Conservation (phyloP, 2,113 vertebrate genomes). For the Tamias sibiricus region DNA sequence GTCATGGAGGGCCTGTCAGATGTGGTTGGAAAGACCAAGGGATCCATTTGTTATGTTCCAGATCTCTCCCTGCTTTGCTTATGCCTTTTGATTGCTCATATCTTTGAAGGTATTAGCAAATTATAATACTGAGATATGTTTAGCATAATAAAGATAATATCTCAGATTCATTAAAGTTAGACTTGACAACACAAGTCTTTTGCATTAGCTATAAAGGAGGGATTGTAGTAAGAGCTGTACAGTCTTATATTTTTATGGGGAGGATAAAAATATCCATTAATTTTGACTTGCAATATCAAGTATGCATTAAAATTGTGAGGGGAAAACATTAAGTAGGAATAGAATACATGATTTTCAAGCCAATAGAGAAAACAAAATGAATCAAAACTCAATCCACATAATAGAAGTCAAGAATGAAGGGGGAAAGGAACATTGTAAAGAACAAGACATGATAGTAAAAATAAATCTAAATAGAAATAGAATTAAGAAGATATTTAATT, state of each 20-base stretch:
- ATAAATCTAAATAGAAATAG: background rate
- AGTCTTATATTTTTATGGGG: too few species aligned
- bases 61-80: background rate
- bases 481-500: background rate
- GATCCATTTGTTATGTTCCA: background rate
- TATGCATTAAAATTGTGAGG: background rate
- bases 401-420: background rate
- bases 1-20: background rate
- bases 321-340: background rate
- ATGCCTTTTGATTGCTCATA: background rate
- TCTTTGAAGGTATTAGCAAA: background rate
- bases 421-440: background rate
- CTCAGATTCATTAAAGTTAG: background rate
- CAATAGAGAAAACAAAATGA: background rate
- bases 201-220: background rate
- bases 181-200: background rate
- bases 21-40: background rate
- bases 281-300: background rate
- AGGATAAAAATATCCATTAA: background rate
- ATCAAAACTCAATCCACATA: background rate
- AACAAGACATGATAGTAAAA: background rate
- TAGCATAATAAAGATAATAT: background rate
- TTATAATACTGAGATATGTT: background rate
- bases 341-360: background rate
- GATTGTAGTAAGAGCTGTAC: background rate